These are phyloP conservation scores for Archocentrus centrarchus DNA, from an alignment of 2,113 vertebrate genomes.

Conservation along the genomic window DNA sequence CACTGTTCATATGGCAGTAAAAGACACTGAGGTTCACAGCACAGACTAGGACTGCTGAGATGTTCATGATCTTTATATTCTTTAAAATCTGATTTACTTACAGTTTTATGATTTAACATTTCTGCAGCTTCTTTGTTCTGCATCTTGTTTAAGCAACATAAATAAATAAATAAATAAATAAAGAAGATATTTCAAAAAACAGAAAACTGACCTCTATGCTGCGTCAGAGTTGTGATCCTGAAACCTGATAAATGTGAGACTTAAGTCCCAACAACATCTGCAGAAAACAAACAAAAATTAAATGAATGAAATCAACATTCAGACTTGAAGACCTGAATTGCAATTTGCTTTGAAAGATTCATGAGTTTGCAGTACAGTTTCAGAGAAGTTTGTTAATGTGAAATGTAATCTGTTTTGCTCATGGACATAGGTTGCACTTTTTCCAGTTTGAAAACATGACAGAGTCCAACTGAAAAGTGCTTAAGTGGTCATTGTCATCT, in stretches of 20 bases:
- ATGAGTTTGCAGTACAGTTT: neutral
- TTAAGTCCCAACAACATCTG: neutral
- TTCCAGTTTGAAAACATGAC: neutral
- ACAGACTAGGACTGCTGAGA: neutral
- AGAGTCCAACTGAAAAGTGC: neutral
- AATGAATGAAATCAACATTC: neutral
- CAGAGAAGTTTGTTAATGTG: too few species aligned
- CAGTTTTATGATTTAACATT: neutral
- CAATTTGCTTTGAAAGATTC: neutral
- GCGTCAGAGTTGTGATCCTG: neutral
- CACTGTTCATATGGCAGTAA: conserved; percentile 21
- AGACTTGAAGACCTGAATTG: neutral
- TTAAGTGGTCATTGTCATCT: neutral
- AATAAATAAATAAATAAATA: too few species aligned
- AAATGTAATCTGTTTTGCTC: too few species aligned
- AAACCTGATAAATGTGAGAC: neutral
- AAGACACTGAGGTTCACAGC: conserved; percentile 21
- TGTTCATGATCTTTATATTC: neutral
- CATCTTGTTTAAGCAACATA: neutral
- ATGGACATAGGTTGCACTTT: neutral
- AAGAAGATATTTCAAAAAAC: neutral
- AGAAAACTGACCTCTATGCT: neutral
- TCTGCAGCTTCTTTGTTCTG: neutral
- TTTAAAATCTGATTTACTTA: neutral
- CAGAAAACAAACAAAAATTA: neutral